Conservation (phyloP, 2,113 vertebrate species). For the Fregetta grallaria region DNA sequence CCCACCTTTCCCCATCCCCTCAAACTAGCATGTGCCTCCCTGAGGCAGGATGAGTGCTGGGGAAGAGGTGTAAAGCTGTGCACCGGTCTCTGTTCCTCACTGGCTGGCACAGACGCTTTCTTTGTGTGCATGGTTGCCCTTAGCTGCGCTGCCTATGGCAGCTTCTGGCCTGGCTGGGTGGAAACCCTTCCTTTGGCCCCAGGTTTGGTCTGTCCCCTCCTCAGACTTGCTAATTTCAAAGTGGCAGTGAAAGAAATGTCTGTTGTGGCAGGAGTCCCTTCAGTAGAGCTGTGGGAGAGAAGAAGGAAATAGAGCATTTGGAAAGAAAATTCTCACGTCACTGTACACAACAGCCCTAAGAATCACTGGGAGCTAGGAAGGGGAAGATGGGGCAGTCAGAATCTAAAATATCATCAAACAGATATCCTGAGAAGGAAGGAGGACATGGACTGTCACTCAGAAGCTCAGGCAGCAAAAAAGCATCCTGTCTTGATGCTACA, state of each 20-base stretch:
- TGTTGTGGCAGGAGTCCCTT: not conserved
- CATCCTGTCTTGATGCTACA: not conserved
- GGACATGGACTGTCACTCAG: not conserved
- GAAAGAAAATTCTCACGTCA: not conserved
- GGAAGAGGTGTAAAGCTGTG: not conserved
- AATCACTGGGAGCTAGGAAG: not conserved
- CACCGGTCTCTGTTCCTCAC: not conserved
- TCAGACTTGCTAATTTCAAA: not conserved
- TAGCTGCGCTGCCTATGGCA: not conserved
- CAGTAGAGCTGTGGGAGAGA: not conserved
- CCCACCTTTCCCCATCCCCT: not conserved
- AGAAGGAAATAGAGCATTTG: not conserved
- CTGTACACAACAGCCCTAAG: not conserved
- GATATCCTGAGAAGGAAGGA: not conserved
- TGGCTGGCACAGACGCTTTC: not conserved
- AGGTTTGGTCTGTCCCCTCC: not conserved
- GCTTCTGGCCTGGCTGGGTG: not conserved
- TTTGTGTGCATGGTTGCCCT: fast-evolving
- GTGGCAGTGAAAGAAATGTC: not conserved
- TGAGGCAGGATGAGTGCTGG: not conserved
- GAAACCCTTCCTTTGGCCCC: not conserved
- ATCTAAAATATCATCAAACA: not conserved
- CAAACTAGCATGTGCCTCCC: not conserved
- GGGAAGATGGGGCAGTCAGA: not conserved
- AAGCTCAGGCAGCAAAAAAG: slow-evolving; percentile 3